Percentiles rank a stretch among this genome's conserved stretches.
phyloP scores from a whole-genome alignment of 2,797 vertebrate species.

The Protonibea diacanthus region DNA sequence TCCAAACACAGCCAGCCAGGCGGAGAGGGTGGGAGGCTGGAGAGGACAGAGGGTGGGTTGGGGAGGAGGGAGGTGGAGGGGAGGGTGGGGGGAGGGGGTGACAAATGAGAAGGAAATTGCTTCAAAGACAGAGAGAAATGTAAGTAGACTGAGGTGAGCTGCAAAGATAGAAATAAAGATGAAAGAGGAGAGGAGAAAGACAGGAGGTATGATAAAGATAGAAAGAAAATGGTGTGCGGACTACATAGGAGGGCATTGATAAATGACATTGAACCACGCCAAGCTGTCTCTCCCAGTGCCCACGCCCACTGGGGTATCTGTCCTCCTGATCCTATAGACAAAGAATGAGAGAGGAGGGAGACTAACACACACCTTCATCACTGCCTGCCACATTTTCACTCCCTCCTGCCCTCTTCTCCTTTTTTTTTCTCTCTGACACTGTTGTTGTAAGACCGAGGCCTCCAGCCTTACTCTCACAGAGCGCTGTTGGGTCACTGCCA shows the following conservation, averaged over 20 bases:
- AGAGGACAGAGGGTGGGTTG: background rate
- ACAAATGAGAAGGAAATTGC: slow-evolving; percentile 21
- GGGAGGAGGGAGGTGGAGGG: background rate
- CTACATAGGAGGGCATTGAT: slow-evolving; percentile 28
- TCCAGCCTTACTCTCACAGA: background rate
- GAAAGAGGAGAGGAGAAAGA: slow-evolving; percentile 2
- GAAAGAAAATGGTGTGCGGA: background rate
- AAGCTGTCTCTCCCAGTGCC: slow-evolving; percentile 36
- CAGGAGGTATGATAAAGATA: background rate
- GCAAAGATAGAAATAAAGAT: slow-evolving; percentile 19
- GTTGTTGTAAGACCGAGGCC: slow-evolving; percentile 1
- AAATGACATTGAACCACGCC: slow-evolving; percentile 8
- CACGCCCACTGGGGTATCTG: slow-evolving; percentile 24
- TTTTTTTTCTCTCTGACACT: background rate
- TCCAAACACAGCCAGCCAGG: slow-evolving; percentile 36
- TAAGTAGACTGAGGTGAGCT: slow-evolving; percentile 10
- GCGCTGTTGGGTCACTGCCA: slow-evolving; percentile 18
- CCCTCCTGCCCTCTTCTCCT: background rate
- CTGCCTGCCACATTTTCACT: slow-evolving; percentile 29
- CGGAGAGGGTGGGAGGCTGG: slow-evolving; percentile 11
- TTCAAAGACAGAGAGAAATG: slow-evolving; percentile 20
- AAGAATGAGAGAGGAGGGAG: slow-evolving; percentile 32
- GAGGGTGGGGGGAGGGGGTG: background rate
- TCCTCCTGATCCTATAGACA: slow-evolving; percentile 30
- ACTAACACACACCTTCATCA: slow-evolving; percentile 42